Base-by-base conservation (phyloP, 2,797 vertebrate genomes). In the Hypotaenidia philippensis region DNA sequence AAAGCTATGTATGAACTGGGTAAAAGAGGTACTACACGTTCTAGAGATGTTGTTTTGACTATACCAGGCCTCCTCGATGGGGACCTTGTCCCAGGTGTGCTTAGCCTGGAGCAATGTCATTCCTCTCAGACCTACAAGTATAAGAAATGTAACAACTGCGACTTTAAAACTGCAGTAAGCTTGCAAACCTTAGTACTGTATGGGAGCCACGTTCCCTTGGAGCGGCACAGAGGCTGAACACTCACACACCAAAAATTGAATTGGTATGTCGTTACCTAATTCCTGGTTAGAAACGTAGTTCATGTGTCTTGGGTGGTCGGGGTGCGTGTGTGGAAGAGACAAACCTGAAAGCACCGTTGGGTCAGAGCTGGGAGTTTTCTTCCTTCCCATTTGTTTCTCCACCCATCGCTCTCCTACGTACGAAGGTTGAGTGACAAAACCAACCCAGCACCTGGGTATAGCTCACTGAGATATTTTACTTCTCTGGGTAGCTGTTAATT, bases 151-250 rank as follows among this genome's bases (percentile, higher is more conserved):
- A 75, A 89, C 57, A 85, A 55, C 23, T 85, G 66, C 72, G 56
- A 49, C 83, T 85, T 95, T 68, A 74, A 86, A 76, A 87, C 76
- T 83, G 41, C 91, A 75, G 92, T 96, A 71, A 95, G 34, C 69
- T 94, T 96, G 61, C 81, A 91, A 86, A 94, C 88, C 45, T 77
- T 49, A 77, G 93, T 93, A 68, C 94, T 95, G 66, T 90, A 10
- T 20, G 59, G 89, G 88, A 96, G 72, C 80, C 59, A 19, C 60
- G 31, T 87, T 94, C 93, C 87, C 45, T 6, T 12, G 3, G 22
- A 71, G 93, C n/a, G 49, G 83, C 65, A 80, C 90, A 91, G 88
- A 90, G 91, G 81, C 83, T 60, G 65, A 90, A 79, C 87, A 82
- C 95, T 95, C 76, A 50, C 21, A 53, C 64, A 84, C 78, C 87